These are phyloP conservation scores for Crocallis elinguaria DNA, from an alignment of 2,888 invertebrate genomes.

Conservation along the genomic window DNA sequence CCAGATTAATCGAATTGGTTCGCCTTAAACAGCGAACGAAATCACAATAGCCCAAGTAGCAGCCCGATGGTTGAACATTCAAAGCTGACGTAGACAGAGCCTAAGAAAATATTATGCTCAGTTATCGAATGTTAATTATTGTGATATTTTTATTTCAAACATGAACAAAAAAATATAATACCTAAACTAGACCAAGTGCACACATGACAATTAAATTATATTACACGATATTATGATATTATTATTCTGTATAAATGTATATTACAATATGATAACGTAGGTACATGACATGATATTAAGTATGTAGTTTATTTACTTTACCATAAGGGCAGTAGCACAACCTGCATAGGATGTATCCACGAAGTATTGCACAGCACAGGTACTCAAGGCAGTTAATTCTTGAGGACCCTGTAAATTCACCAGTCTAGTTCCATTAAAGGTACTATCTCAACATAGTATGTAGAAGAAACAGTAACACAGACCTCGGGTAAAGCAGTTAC, in stretches of 20 bases:
- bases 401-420: constrained; percentile 76
- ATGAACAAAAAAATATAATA: too few species aligned
- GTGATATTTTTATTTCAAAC: too few species aligned
- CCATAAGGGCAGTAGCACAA: constrained; percentile 80
- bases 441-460: background rate
- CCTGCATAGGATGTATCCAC: constrained; percentile 76
- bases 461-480: background rate
- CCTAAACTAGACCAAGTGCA: too few species aligned
- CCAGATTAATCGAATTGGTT: constrained; percentile 83
- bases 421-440: background rate
- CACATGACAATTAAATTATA: too few species aligned
- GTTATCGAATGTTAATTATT: too few species aligned
- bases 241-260: too few species aligned
- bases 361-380: constrained; percentile 83
- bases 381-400: constrained; percentile 78
- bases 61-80: constrained; percentile 78
- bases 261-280: too few species aligned
- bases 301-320: constrained; percentile 55
- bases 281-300: too few species aligned
- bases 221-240: too few species aligned
- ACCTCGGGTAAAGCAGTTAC: constrained; percentile 82
- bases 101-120: constrained; percentile 47
- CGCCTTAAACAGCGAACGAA: constrained; percentile 85
- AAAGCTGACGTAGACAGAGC: constrained; percentile 73
- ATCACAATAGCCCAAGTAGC: constrained; percentile 86